A percentile compares a stretch with the other conserved stretches of the same genome.
These are phyloP conservation scores for Apamea sordens DNA, from an alignment of 2,888 invertebrate genomes.

Conservation along the genomic window DNA sequence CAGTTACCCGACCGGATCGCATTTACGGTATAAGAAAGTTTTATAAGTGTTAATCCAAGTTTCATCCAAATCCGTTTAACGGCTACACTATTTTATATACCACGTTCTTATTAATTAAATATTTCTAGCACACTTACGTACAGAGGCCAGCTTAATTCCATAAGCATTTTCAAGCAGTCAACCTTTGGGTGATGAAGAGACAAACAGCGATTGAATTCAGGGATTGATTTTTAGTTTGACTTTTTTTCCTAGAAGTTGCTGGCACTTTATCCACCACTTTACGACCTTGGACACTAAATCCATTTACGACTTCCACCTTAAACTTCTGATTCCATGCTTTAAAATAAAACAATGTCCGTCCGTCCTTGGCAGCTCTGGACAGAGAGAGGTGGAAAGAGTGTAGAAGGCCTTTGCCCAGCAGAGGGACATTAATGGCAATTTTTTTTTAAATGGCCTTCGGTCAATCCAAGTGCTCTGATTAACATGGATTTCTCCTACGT, in stretches of 20 bases:
- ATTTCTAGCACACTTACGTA: not conserved
- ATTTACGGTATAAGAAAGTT: not conserved
- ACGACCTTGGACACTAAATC: not conserved
- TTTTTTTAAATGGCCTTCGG: too few relatives aligned
- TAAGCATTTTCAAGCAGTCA: not conserved
- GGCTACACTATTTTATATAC: not conserved
- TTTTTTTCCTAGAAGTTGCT: not conserved
- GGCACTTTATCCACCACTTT: not conserved
- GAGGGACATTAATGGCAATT: too few relatives aligned
- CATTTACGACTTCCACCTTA: not conserved
- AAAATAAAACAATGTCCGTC: not conserved
- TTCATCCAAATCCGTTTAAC: not conserved
- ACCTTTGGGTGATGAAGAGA: not conserved
- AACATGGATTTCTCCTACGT: not conserved
- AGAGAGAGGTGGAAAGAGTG: too few relatives aligned
- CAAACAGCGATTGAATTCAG: not conserved
- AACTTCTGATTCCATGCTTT: not conserved
- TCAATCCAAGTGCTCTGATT: too few relatives aligned
- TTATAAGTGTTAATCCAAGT: not conserved
- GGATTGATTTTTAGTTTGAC: not conserved
- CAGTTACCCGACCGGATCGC: too few relatives aligned
- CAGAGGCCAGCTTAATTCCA: not conserved
- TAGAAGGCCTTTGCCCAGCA: too few relatives aligned
- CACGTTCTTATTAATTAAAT: not conserved
- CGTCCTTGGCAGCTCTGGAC: too few relatives aligned